A percentile compares a stretch with the other conserved stretches of the same genome.
Conservation (phyloP, 1,140 invertebrate genomes). For the Dreissena rostriformis region DNA sequence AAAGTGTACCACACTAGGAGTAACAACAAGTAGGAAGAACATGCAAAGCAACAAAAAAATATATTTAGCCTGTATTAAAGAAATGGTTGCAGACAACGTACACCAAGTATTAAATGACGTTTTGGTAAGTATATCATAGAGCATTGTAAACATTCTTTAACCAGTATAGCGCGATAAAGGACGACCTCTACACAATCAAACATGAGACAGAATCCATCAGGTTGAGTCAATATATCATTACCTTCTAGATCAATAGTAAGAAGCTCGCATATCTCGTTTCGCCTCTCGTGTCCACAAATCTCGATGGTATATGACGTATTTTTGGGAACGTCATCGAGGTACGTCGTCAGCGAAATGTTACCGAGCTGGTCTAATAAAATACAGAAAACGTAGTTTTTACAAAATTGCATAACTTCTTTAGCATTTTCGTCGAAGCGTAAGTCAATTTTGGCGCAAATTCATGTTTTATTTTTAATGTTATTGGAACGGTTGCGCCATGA, state of each 20-base stretch:
- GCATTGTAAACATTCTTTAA: no score
- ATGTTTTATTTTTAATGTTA: not conserved
- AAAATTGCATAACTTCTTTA: not conserved
- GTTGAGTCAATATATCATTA: not conserved
- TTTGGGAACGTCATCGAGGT: not conserved
- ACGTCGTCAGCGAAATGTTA: constrained; percentile 35
- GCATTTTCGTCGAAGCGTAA: not conserved
- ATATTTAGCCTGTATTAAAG: no score
- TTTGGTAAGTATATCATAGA: no score
- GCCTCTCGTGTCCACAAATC: constrained; percentile 23
- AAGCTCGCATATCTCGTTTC: constrained; percentile 29
- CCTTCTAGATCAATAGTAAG: constrained; percentile 23
- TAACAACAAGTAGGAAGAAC: no score
- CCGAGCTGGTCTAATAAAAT: constrained; percentile 22
- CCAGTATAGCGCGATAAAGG: no score
- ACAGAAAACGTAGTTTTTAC: not conserved
- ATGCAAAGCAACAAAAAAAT: no score
- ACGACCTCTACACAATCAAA: no score
- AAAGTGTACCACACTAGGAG: no score
- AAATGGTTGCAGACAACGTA: no score
- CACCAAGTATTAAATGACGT: no score
- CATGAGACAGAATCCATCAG: no score
- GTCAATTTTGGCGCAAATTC: not conserved
- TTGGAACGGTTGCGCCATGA: no score
- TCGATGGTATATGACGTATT: constrained; percentile 4